Base-by-base conservation (phyloP, 2,888 invertebrate genomes). In the Anoplius nigerrimus region DNA sequence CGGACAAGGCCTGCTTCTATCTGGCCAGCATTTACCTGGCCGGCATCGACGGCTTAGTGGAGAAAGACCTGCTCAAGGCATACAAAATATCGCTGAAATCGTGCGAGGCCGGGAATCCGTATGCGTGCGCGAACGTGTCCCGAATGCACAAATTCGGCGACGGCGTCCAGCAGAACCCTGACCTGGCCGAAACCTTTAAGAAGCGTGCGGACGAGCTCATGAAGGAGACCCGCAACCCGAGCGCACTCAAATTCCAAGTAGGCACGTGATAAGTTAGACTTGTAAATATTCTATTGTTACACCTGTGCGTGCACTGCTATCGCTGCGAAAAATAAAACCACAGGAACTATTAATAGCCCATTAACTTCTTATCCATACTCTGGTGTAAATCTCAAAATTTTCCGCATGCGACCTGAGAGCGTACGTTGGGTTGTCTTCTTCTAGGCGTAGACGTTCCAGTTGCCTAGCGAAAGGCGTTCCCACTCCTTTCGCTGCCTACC, bases 61-160 rank as follows among this genome's bases (percentile, higher is more conserved):
- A 92, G 57, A 92, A 93, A 72, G 93, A 97, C 83, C 92, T 93
- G 91, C 90, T 90, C 48, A 94, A 95, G 88, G 97, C 97, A 0
- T 95, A 96, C 86, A 90, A 93, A 45, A 94, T 92, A 82, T 94
- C 96, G 0, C 89, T 91, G 66, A 94, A 93, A 87, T 95, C 94
- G 0, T 99, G 98, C 87, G 94, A 97, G 71, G 89, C 94, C 0
- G 95, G 94, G 0, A 95, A 97, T 84, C 93, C 96, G 86, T 95
- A 94, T 84, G 95, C 96, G 0, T 99, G 99, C 90, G 94, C 94
- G 0, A 98, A 98, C 90, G 90, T 98, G 0, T 94, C 97, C 84
- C 93, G 95, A 87, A 97, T 97, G 95, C 95, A 95, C 86, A 91
- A 91, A 42, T 92, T 92, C 85, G 97, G 97, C 15, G 95, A 97